Conservation (phyloP, 2,888 invertebrate genomes). For the Sepioteuthis lessoniana region DNA sequence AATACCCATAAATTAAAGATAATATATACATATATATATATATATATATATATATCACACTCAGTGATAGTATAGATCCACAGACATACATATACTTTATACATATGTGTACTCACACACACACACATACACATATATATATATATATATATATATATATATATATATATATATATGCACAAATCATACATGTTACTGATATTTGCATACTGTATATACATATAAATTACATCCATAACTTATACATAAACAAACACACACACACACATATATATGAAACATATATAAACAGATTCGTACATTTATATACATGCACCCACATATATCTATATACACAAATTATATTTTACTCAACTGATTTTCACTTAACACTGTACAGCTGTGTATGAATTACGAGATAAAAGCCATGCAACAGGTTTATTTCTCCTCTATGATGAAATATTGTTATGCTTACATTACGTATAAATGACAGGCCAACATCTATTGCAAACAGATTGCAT, state of each 20-base stretch:
- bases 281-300: background rate
- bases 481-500: background rate
- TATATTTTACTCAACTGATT: background rate
- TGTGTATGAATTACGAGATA: background rate
- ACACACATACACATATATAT: background rate
- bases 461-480: background rate
- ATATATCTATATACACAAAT: background rate
- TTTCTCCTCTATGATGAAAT: background rate
- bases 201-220: background rate
- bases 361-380: background rate
- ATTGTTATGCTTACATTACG: background rate
- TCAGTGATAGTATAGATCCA: too few species aligned
- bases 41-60: background rate
- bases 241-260: background rate
- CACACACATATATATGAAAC: background rate
- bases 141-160: background rate
- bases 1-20: too few species aligned
- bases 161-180: background rate
- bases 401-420: background rate
- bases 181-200: background rate
- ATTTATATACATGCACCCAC: background rate
- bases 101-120: background rate
- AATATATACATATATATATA: background rate
- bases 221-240: background rate
- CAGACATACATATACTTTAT: background rate